These are phyloP conservation scores for Protodeltote pygarga DNA, from an alignment of 2,888 invertebrate genomes.

Conservation along the genomic window DNA sequence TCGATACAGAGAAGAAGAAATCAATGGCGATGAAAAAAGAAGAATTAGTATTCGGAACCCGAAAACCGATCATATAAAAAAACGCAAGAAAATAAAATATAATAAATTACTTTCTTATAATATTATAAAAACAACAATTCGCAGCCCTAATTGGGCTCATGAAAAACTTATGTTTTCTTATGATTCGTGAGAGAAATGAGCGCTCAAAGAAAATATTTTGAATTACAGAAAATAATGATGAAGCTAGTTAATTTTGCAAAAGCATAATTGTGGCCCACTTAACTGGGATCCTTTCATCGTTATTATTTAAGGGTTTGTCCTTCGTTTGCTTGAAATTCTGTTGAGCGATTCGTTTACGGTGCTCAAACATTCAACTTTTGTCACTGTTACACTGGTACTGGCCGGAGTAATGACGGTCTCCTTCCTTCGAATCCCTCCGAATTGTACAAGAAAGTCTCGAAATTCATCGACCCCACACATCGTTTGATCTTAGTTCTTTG, in stretches of 20 bases:
- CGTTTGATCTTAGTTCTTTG: slow-evolving; percentile 40
- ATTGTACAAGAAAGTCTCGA: slow-evolving; percentile 25
- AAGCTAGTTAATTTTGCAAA: slow-evolving; percentile 50
- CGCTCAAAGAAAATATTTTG: slow-evolving; percentile 20
- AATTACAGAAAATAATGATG: slow-evolving; percentile 46
- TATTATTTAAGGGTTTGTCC: slow-evolving; percentile 62
- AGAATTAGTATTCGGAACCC: too few relatives aligned
- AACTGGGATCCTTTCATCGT: slow-evolving; percentile 47
- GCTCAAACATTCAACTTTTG: slow-evolving; percentile 47
- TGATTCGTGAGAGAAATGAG: slow-evolving; percentile 29
- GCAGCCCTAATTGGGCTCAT: too few relatives aligned
- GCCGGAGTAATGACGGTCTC: slow-evolving; percentile 40
- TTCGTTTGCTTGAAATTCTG: slow-evolving; percentile 60
- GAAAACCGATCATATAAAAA: too few relatives aligned
- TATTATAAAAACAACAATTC: too few relatives aligned
- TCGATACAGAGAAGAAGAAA: too few relatives aligned
- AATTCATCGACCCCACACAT: slow-evolving; percentile 30
- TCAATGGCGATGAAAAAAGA: too few relatives aligned
- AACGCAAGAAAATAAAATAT: too few relatives aligned
- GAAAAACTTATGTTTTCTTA: slow-evolving; percentile 24
- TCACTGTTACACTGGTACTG: slow-evolving; percentile 29
- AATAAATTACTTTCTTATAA: too few relatives aligned
- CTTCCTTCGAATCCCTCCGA: slow-evolving; percentile 34
- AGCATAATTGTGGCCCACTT: slow-evolving; percentile 40
- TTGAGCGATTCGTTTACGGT: slow-evolving; percentile 59